Conservation (phyloP, 2,888 invertebrate genomes). For the Serrognathus titanus region DNA sequence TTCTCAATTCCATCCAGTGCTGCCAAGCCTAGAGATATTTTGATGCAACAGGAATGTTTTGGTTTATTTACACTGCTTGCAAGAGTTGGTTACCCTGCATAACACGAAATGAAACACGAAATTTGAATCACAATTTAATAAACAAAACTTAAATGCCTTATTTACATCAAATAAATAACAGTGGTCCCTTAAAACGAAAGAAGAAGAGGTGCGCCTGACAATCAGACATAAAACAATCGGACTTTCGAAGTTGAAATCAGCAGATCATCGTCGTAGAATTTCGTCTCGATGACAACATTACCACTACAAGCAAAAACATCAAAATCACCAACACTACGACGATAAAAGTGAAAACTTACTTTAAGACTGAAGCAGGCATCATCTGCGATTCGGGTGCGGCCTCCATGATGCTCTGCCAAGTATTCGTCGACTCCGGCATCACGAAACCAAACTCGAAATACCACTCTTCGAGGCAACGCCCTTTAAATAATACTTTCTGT, state of each 20-base stretch:
- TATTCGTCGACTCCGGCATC: slow-evolving; percentile 97
- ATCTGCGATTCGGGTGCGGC: slow-evolving; percentile 99
- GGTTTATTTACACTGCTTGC: too few relatives aligned
- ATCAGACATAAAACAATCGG: slow-evolving; percentile 88
- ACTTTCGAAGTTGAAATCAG: slow-evolving; percentile 93
- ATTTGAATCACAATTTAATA: too few relatives aligned
- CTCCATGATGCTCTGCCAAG: slow-evolving; percentile 98
- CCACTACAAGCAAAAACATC: slow-evolving; percentile 65
- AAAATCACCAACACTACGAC: not conserved
- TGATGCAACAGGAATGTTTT: too few relatives aligned
- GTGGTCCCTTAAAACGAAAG: too few relatives aligned
- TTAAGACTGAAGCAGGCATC: slow-evolving; percentile 99
- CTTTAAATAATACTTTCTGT: slow-evolving; percentile 77
- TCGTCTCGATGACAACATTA: slow-evolving; percentile 94
- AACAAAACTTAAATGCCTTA: too few relatives aligned
- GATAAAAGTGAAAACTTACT: slow-evolving; percentile 55
- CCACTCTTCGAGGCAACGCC: slow-evolving; percentile 96
- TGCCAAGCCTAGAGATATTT: too few relatives aligned
- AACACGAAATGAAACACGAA: too few relatives aligned
- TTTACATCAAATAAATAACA: too few relatives aligned
- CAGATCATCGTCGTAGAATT: slow-evolving; percentile 92
- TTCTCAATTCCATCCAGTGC: too few relatives aligned
- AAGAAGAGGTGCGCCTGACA: too few relatives aligned
- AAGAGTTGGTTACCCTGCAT: too few relatives aligned
- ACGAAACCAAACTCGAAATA: slow-evolving; percentile 99